These are phyloP conservation scores for Eurosta solidaginis DNA, from an alignment of 1,140 invertebrate genomes.

Conservation along the genomic window DNA sequence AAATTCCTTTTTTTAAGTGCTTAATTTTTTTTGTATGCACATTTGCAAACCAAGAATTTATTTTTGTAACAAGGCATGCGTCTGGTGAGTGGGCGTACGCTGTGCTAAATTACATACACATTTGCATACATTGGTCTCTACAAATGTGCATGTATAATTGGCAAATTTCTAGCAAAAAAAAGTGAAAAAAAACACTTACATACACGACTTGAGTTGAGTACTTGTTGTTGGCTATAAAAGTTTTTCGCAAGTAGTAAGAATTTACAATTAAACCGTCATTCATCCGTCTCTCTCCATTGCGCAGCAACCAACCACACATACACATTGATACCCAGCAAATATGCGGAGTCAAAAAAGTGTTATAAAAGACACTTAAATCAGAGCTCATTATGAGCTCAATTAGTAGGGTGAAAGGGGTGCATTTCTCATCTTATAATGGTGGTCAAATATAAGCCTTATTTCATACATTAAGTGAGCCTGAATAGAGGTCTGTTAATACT, in stretches of 20 bases:
- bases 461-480: no score
- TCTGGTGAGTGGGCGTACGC: slow-evolving; percentile 11
- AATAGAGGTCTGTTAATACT: no score
- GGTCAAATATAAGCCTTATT: no score
- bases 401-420: no score
- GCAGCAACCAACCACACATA: neutral
- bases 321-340: no score
- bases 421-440: no score
- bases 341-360: no score
- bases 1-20: slow-evolving; percentile 11
- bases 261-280: slow-evolving; percentile 17
- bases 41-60: neutral
- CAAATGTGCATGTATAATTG: neutral
- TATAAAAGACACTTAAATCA: no score
- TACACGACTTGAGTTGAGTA: neutral
- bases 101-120: neutral
- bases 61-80: slow-evolving; percentile 25
- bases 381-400: no score
- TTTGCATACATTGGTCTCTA: neutral
- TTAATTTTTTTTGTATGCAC: neutral
- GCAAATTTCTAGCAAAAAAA: neutral
- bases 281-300: neutral
- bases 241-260: slow-evolving; percentile 17
- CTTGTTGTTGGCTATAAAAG: neutral
- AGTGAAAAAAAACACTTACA: neutral